Conservation (phyloP, 2,888 invertebrate genomes). For the Chymomyza amoena region DNA sequence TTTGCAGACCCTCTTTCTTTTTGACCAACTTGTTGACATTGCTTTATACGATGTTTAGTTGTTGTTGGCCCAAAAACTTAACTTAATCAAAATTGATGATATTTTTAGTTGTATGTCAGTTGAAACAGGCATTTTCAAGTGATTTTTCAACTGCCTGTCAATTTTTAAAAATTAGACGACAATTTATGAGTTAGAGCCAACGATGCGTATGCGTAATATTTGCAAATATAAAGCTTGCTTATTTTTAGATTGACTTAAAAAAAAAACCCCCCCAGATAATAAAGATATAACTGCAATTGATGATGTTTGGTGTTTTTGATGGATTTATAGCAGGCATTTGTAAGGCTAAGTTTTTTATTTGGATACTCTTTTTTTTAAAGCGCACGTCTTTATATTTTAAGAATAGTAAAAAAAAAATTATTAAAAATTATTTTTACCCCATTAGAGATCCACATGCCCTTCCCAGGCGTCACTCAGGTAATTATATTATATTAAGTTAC, state of each 20-base stretch:
- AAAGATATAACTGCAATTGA: background rate
- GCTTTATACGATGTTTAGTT: background rate
- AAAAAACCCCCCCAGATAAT: background rate
- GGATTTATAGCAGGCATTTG: slow-evolving; percentile 52
- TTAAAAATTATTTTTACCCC: too few species aligned
- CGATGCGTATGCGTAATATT: background rate
- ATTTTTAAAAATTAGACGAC: background rate
- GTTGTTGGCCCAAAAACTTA: background rate
- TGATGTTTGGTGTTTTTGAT: slow-evolving; percentile 41
- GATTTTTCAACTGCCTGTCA: background rate
- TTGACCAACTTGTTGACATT: slow-evolving; percentile 1
- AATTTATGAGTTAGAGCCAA: background rate
- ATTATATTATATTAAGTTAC: too few species aligned
- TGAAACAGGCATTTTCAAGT: background rate
- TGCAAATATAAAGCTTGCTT: background rate
- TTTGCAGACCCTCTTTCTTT: background rate
- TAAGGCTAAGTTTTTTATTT: slow-evolving; percentile 23
- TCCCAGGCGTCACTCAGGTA: too few species aligned
- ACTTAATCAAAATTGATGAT: slow-evolving; percentile 5
- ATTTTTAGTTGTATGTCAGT: background rate
- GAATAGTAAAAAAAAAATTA: too few species aligned
- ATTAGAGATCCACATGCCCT: too few species aligned
- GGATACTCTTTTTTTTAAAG: background rate
- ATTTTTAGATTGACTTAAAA: background rate
- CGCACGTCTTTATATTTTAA: too few species aligned